These are phyloP conservation scores for Castor canadensis DNA, from an alignment of 2,113 vertebrate species.

Conservation along the genomic window DNA sequence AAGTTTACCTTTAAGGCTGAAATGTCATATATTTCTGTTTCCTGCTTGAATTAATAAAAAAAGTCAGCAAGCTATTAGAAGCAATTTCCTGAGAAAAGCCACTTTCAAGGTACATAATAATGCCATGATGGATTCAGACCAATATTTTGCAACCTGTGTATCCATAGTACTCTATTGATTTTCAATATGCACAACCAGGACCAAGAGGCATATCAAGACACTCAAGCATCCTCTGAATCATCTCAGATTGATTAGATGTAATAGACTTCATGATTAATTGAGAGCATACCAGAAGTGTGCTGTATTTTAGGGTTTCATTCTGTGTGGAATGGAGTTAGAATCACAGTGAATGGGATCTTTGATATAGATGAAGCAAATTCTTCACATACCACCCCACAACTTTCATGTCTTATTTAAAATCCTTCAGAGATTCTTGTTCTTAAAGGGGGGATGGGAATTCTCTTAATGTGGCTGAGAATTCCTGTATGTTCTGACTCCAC, in stretches of 20 bases:
- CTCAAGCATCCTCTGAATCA: conserved; percentile 57
- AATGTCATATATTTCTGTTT: conserved; percentile 8
- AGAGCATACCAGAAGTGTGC: conserved; percentile 14
- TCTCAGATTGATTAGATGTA: conserved; percentile 71
- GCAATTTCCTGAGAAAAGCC: conserved; percentile 54
- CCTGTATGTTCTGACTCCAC: background rate
- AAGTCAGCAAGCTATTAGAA: conserved; percentile 30
- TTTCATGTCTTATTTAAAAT: background rate
- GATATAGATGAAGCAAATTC: background rate
- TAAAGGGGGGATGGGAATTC: background rate
- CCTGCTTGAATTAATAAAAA: background rate
- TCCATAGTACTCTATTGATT: conserved; percentile 56
- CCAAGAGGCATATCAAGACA: conserved; percentile 51
- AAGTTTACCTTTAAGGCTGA: conserved; percentile 11
- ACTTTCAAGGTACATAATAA: conserved; percentile 51
- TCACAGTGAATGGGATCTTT: background rate
- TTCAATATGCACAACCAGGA: conserved; percentile 43
- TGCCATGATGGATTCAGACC: conserved; percentile 37
- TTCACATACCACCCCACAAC: background rate
- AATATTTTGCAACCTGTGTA: conserved; percentile 44
- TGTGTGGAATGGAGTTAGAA: background rate
- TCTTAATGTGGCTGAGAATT: background rate
- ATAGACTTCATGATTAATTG: conserved; percentile 67
- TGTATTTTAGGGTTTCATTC: background rate
- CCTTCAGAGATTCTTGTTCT: background rate